These are phyloP conservation scores for Entomyzon cyanotis DNA, from an alignment of 2,113 vertebrate species.

Conservation along the genomic window DNA sequence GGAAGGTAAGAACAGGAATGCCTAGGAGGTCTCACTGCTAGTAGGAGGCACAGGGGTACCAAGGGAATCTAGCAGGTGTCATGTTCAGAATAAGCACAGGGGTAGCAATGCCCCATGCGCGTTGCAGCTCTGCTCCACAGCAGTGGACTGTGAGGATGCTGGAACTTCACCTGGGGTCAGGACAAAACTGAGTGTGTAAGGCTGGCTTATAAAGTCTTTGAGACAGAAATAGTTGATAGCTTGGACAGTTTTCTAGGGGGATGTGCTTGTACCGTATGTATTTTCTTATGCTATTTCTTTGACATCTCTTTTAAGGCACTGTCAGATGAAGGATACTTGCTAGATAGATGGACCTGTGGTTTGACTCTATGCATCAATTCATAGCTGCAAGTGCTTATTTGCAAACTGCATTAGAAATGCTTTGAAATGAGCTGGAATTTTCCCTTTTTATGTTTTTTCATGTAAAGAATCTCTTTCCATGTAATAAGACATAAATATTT, in stretches of 20 bases:
- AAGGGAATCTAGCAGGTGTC: background rate
- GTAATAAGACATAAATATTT: background rate
- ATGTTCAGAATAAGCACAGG: fast-evolving
- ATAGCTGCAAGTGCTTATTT: background rate
- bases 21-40: background rate
- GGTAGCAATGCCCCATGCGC: fast-evolving
- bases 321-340: background rate
- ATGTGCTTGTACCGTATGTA: background rate
- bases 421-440: background rate
- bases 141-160: fast-evolving
- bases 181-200: background rate
- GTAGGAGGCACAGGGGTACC: background rate
- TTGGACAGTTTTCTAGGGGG: background rate
- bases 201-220: background rate
- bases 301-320: background rate
- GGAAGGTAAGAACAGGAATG: background rate
- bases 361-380: background rate
- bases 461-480: background rate
- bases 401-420: background rate
- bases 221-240: background rate
- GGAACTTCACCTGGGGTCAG: background rate
- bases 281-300: background rate
- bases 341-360: background rate
- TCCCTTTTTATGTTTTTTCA: background rate
- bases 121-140: background rate